phyloP scores from a whole-genome alignment of 1,140 invertebrate species.

The Arctopsyche grandis region DNA sequence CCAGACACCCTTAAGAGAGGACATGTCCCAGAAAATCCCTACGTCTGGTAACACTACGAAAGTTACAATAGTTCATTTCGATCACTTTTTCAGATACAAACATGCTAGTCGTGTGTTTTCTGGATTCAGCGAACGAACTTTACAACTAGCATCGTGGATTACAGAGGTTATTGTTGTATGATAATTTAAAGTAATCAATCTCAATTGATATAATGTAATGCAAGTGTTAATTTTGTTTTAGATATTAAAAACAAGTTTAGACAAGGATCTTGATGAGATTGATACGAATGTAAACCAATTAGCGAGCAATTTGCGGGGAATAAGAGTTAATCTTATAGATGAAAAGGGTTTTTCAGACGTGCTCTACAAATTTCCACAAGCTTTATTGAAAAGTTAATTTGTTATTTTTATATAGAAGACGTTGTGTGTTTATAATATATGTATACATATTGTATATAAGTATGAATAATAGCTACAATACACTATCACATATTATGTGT shows the following conservation, averaged over 20 bases:
- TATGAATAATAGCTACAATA: slow-evolving; percentile 34
- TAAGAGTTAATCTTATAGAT: slow-evolving; percentile 49
- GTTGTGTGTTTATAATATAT: slow-evolving; percentile 31
- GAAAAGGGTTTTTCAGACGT: slow-evolving; percentile 46
- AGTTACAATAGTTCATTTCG: not conserved
- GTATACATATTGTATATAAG: slow-evolving; percentile 32
- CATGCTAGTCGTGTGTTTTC: slow-evolving; percentile 48
- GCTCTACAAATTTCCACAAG: slow-evolving; percentile 34
- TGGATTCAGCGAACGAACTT: slow-evolving; percentile 49
- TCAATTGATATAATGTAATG: not conserved
- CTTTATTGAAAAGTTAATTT: slow-evolving; percentile 29
- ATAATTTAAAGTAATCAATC: not conserved
- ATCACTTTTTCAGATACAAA: slow-evolving; percentile 44
- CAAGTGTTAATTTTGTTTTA: slow-evolving; percentile 24
- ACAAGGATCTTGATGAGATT: slow-evolving; percentile 50
- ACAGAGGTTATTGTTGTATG: slow-evolving; percentile 42
- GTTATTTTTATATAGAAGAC: not conserved
- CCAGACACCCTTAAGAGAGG: too few species aligned
- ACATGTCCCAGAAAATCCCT: too few species aligned
- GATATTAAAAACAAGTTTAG: slow-evolving; percentile 49
- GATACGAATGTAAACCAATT: slow-evolving; percentile 41
- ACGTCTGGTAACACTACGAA: too few species aligned
- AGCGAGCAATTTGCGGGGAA: slow-evolving; percentile 41
- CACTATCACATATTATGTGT: slow-evolving; percentile 28
- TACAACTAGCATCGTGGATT: slow-evolving; percentile 47